Percentiles rank a stretch among this genome's conserved stretches.
Conservation (phyloP, 1,140 invertebrate genomes). For the Drosophila lacteicornis region DNA sequence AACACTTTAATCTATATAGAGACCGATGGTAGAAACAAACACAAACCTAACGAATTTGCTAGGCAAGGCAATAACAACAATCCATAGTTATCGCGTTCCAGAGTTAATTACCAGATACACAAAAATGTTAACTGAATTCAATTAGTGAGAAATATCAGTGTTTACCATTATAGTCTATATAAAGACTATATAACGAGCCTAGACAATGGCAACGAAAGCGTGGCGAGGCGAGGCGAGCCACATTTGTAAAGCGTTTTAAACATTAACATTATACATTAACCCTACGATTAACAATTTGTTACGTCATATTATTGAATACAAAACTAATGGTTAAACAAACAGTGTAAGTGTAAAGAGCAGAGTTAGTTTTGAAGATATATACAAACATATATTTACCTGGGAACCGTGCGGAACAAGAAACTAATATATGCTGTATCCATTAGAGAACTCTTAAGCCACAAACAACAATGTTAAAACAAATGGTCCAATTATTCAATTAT, state of each 20-base stretch:
- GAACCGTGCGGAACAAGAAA: slow-evolving; percentile 73
- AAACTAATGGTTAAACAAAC: slow-evolving; percentile 50
- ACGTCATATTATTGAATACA: slow-evolving; percentile 50
- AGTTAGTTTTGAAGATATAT: slow-evolving; percentile 48
- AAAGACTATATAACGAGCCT: slow-evolving; percentile 51
- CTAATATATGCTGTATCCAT: slow-evolving; percentile 39
- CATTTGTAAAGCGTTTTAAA: slow-evolving; percentile 78
- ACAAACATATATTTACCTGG: slow-evolving; percentile 68
- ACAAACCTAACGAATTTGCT: slow-evolving; percentile 82
- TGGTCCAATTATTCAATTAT: slow-evolving; percentile 84
- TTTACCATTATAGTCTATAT: slow-evolving; percentile 49
- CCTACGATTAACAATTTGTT: slow-evolving; percentile 62
- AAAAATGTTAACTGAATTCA: slow-evolving; percentile 71
- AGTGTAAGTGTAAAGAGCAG: slow-evolving; percentile 52
- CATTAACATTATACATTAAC: slow-evolving; percentile 33
- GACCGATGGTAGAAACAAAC: slow-evolving; percentile 30
- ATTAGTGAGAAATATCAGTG: slow-evolving; percentile 71
- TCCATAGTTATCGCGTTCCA: slow-evolving; percentile 63
- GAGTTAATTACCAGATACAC: slow-evolving; percentile 45
- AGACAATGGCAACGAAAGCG: slow-evolving; percentile 59
- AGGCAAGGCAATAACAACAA: slow-evolving; percentile 76
- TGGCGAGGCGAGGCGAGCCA: slow-evolving; percentile 38
- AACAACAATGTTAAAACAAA: slow-evolving; percentile 76
- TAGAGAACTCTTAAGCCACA: slow-evolving; percentile 69
- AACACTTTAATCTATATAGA: slow-evolving; percentile 20